A percentile compares a stretch with the other conserved stretches of the same genome.
Evolutionary conservation across 2,797 vertebrate species (phyloP).

Genomic region (Oreortyx pictus): DNA sequence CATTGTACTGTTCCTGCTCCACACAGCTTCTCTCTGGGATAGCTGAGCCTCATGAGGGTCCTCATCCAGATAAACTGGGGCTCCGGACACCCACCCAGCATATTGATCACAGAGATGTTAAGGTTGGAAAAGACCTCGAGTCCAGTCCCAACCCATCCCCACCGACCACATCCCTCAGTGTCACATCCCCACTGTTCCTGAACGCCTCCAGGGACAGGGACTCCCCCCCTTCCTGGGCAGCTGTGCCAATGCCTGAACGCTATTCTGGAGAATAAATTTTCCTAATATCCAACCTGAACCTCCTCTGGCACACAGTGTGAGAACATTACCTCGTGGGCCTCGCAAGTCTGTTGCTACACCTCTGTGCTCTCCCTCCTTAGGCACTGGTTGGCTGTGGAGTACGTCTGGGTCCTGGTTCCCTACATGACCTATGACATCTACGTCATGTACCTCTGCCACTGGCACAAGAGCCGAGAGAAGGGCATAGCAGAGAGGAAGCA

Average conservation of each 20-base stretch:
- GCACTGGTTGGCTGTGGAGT: constrained; percentile 93
- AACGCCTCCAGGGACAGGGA: too few species aligned
- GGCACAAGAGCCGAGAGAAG: constrained; percentile 87
- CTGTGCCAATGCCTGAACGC: too few species aligned
- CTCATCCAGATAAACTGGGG: background rate
- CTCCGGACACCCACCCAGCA: background rate
- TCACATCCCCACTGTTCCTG: too few species aligned
- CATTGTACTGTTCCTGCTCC: too few species aligned
- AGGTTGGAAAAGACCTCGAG: too few species aligned
- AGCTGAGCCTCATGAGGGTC: background rate
- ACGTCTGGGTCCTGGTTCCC: constrained; percentile 91
- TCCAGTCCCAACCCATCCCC: too few species aligned
- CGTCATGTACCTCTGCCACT: constrained; percentile 97
- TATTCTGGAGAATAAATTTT: too few species aligned
- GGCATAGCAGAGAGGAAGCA: constrained; percentile 82
- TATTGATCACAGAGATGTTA: background rate
- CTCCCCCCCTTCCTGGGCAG: too few species aligned
- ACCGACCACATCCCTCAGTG: too few species aligned
- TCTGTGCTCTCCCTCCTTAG: constrained; percentile 77
- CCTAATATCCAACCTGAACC: too few species aligned
- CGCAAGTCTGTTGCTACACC: accelerated
- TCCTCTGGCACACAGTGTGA: too few species aligned
- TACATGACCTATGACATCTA: constrained; percentile 97
- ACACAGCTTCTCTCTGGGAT: background rate
- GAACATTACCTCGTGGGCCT: background rate